Evolutionary conservation across 2,113 vertebrate species (phyloP).

Genomic region (Phyllostomus discolor): DNA sequence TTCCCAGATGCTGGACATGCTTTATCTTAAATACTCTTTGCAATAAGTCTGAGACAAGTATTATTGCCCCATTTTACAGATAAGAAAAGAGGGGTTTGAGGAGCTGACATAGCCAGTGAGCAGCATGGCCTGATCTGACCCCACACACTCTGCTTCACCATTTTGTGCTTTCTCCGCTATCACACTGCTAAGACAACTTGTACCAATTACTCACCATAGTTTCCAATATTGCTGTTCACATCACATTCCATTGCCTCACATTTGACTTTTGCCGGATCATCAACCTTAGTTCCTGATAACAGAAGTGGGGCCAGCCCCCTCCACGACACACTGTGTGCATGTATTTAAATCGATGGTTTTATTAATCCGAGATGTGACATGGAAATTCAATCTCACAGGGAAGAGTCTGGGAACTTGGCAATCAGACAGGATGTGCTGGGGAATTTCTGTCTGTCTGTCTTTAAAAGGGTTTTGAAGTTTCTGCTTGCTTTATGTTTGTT

Average conservation of each 20-base stretch:
- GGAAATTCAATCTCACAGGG: not conserved
- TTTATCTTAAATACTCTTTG: not conserved
- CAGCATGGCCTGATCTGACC: not conserved
- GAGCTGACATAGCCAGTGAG: not conserved
- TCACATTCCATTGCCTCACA: not conserved
- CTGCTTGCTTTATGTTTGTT: not conserved
- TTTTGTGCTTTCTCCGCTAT: not conserved
- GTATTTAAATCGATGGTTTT: not conserved
- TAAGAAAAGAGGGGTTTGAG: not conserved
- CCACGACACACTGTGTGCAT: not conserved
- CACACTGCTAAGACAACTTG: not conserved
- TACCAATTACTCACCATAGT: not conserved
- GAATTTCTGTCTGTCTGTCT: not conserved
- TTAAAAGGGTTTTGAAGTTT: constrained; percentile 36
- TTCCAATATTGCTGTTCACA: not conserved
- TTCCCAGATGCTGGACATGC: not conserved
- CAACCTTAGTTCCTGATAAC: not conserved
- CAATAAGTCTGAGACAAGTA: not conserved
- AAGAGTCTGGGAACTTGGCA: not conserved
- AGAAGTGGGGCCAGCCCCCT: not conserved
- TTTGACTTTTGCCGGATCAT: not conserved
- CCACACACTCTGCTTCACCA: not conserved
- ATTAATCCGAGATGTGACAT: not conserved
- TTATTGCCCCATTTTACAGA: not conserved
- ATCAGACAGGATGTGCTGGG: not conserved